Percentiles rank a stretch among this genome's conserved stretches.
Evolutionary conservation across 2,113 vertebrate species (phyloP).

Genomic region (Osmerus mordax): DNA sequence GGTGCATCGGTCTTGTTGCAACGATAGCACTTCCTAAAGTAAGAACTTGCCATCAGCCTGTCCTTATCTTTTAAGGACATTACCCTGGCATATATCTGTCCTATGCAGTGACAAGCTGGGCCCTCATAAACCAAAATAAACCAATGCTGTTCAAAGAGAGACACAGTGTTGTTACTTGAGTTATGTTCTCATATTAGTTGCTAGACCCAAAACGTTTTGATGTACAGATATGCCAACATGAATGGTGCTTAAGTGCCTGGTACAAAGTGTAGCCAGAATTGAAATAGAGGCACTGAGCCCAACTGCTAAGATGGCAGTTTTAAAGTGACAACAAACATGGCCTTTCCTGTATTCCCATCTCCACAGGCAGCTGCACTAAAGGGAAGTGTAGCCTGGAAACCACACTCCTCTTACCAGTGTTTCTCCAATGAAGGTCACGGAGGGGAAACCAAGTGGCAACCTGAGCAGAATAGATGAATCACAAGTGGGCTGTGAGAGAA

Average conservation of each 20-base stretch:
- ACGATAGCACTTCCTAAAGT: constrained; percentile 35
- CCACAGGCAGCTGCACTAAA: constrained; percentile 47
- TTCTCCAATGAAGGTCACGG: constrained; percentile 59
- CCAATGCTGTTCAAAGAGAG: too few relatives aligned
- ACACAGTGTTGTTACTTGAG: not conserved
- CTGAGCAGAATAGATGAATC: constrained; percentile 58
- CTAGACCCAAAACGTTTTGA: not conserved
- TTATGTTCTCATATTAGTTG: not conserved
- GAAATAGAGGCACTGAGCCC: constrained; percentile 28
- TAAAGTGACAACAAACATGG: constrained; percentile 22
- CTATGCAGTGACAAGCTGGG: constrained; percentile 19
- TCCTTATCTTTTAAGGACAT: constrained; percentile 23
- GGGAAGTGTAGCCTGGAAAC: constrained; percentile 54
- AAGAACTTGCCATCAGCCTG: constrained; percentile 14
- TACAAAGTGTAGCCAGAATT: constrained; percentile 46
- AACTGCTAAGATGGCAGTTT: constrained; percentile 31
- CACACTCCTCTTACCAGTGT: constrained; percentile 49
- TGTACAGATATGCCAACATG: constrained; percentile 17
- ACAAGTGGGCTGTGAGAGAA: constrained; percentile 31
- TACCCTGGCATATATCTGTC: constrained; percentile 23
- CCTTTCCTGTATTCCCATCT: constrained; percentile 51
- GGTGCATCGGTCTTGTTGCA: constrained; percentile 9
- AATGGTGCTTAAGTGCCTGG: constrained; percentile 17
- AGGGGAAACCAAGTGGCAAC: constrained; percentile 34
- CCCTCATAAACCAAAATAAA: not conserved